Base-by-base conservation (phyloP, 2,888 invertebrate species). In the Meliscaeva auricollis region DNA sequence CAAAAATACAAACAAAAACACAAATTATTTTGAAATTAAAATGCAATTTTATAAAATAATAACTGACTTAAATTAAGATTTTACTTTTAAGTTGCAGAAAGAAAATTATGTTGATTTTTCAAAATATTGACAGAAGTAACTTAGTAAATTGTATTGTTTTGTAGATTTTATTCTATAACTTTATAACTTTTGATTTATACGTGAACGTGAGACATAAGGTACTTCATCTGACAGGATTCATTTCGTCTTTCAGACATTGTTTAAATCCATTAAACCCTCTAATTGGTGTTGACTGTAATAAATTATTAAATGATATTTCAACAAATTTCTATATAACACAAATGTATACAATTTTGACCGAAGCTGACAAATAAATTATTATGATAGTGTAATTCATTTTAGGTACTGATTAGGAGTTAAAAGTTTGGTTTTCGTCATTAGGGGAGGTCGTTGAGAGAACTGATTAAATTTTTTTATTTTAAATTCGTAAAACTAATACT, bases 241-340 rank as follows among this genome's bases (percentile, higher is more conserved):
- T 15, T 38, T 84, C 80, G 6, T 84, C 75, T 32, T 38, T 64
- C 0, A 84, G 22, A 46, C 84, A 84, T 35, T 66, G 58, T 46
- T 84, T 84, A 41, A 84, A 80, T 17, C 22, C 44, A 50, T 60
- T 72, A 15, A 50, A 66, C 41, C 70, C 70, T 66, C 52, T 22
- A 17, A 44, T 13, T 3, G 64, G 58, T 7, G 48, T 50, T 0
- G 66, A 68, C 82, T 82, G 82, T 68, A 82, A 82, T 58, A 26
- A 48, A 66, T 76, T 54, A 46, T 30, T 54, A 26, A 58, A 32
- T 22, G 87, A 66, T 87, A 88, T 88, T 87, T 87, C 87, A 74
- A 66, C 62, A 32, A 76, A 68, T 56, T 70, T 62, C 1, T 46
- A 13, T 32, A 8, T 35, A 17, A 32, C 17, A 22, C 17, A 17